These are phyloP conservation scores for Drosophila mayri DNA, from an alignment of 1,140 invertebrate species.

Conservation along the genomic window DNA sequence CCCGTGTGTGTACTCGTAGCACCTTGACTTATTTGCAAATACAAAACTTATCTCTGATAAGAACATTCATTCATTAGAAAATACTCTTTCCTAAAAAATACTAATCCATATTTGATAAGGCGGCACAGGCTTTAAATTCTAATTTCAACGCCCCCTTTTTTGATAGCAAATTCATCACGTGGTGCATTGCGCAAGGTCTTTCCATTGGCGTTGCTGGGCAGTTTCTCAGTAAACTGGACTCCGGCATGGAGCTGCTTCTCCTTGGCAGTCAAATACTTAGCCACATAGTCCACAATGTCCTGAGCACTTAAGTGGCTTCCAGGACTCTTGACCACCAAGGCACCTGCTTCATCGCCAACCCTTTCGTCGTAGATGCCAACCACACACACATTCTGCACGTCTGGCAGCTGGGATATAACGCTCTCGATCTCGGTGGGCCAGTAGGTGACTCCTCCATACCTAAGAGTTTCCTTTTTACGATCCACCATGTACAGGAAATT, in stretches of 20 bases:
- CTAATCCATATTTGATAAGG: neutral
- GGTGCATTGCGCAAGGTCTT: slow-evolving; percentile 4
- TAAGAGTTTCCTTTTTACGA: slow-evolving; percentile 92
- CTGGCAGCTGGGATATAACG: slow-evolving; percentile 43
- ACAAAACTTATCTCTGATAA: neutral
- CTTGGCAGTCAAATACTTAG: slow-evolving; percentile 77
- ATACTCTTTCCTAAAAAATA: neutral
- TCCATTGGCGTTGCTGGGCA: slow-evolving; percentile 14
- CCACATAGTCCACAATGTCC: slow-evolving; percentile 68
- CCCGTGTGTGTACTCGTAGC: neutral
- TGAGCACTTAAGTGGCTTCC: slow-evolving; percentile 42
- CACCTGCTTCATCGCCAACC: slow-evolving; percentile 63
- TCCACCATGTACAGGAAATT: slow-evolving; percentile 89
- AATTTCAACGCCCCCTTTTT: neutral
- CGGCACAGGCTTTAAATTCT: neutral
- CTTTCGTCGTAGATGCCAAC: slow-evolving; percentile 69
- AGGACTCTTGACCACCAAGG: slow-evolving; percentile 55
- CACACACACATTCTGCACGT: slow-evolving; percentile 73
- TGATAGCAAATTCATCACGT: slow-evolving; percentile 33
- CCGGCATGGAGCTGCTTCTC: slow-evolving; percentile 87
- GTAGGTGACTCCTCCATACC: slow-evolving; percentile 86
- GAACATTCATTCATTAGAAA: slow-evolving; percentile 17
- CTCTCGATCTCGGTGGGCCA: slow-evolving; percentile 75
- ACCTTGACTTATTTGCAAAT: neutral
- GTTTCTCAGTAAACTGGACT: slow-evolving; percentile 86